A percentile compares a stretch with the other conserved stretches of the same genome.
Conservation (phyloP, 1,140 invertebrate species). For the Trichoplusia ni region DNA sequence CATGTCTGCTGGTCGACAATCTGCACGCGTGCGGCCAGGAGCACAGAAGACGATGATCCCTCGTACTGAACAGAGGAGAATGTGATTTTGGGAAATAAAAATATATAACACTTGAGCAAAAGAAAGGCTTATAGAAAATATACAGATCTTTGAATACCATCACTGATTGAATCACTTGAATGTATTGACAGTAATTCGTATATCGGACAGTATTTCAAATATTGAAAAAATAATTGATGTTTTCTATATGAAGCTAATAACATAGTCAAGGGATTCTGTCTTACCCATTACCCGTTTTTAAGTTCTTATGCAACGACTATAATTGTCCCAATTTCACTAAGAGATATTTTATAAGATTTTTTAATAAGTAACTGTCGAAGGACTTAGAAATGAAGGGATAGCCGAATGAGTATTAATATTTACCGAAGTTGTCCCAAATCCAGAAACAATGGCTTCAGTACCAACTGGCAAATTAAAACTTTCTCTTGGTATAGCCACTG, state of each 20-base stretch:
- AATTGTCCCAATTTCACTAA: no score
- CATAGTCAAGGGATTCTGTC: no score
- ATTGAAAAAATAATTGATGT: no score
- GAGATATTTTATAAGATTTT: not conserved
- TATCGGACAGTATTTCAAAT: no score
- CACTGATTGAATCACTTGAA: not conserved
- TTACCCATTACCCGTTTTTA: no score
- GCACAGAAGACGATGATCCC: constrained; percentile 49
- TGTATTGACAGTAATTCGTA: no score
- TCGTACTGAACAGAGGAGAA: constrained; percentile 51
- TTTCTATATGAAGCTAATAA: no score
- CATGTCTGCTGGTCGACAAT: constrained; percentile 57
- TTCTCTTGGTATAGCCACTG: constrained; percentile 47
- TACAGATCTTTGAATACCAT: not conserved
- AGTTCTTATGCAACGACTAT: no score
- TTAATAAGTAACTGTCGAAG: not conserved
- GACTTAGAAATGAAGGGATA: not conserved
- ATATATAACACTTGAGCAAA: not conserved
- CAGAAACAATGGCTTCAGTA: constrained; percentile 64
- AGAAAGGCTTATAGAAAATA: not conserved
- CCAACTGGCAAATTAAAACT: constrained; percentile 45
- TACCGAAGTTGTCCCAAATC: constrained; percentile 68
- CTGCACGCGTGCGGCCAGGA: constrained; percentile 61
- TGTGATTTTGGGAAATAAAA: not conserved
- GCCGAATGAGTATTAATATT: constrained; percentile 36